phyloP scores from a whole-genome alignment of 1,140 invertebrate species.

The Drosophila virilis region DNA sequence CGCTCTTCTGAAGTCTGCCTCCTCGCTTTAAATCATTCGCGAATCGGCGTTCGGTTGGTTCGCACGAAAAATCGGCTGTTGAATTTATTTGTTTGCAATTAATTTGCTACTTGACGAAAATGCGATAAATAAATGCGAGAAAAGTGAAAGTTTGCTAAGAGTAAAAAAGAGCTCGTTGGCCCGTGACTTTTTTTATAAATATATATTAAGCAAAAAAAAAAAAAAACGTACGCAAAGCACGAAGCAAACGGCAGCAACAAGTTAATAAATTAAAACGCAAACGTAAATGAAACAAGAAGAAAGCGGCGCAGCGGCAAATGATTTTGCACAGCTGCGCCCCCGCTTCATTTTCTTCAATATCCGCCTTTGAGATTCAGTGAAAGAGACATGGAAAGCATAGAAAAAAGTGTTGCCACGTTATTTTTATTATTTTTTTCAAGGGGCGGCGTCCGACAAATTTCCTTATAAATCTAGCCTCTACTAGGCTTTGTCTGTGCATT shows the following conservation, averaged over 20 bases:
- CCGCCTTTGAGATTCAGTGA: neutral
- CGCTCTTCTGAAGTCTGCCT: constrained; percentile 23
- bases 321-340: constrained; percentile 31
- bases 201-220: constrained; percentile 50
- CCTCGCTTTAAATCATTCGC: constrained; percentile 38
- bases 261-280: constrained; percentile 69
- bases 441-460: constrained; percentile 22
- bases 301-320: constrained; percentile 48
- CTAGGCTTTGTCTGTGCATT: constrained; percentile 85
- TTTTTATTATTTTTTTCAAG: neutral
- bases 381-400: constrained; percentile 3
- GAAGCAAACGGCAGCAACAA: constrained; percentile 59
- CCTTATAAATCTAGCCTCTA: constrained; percentile 85
- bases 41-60: constrained; percentile 44
- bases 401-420: constrained; percentile 8
- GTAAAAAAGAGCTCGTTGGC: constrained; percentile 64
- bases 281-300: constrained; percentile 60
- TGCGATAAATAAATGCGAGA: constrained; percentile 48
- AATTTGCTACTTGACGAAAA: constrained; percentile 63
- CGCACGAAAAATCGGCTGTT: constrained; percentile 43
- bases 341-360: constrained; percentile 27
- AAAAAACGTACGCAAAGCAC: constrained; percentile 68
- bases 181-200: constrained; percentile 43
- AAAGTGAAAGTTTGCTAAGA: constrained; percentile 72
- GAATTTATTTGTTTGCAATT: constrained; percentile 68